A percentile compares a stretch with the other conserved stretches of the same genome.
Evolutionary conservation across 2,888 invertebrate genomes (phyloP).

Genomic region (Copidosoma aretas): DNA sequence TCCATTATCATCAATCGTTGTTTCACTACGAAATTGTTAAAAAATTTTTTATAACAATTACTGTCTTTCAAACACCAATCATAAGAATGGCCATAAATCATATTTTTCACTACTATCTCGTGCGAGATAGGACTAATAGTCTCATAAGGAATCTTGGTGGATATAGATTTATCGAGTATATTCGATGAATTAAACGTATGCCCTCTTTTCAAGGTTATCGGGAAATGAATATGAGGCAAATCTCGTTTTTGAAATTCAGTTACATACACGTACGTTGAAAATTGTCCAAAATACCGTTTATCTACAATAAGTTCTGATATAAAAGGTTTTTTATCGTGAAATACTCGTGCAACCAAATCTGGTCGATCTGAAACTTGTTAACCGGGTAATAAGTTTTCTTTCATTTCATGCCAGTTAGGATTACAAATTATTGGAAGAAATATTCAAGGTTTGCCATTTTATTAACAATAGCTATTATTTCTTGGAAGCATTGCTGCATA

Average conservation of each 20-base stretch:
- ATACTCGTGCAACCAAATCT: constrained; percentile 36
- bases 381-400: constrained; percentile 37
- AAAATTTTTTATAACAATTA: constrained; percentile 45
- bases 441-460: constrained; percentile 41
- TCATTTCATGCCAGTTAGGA: constrained; percentile 43
- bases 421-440: constrained; percentile 43
- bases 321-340: constrained; percentile 28
- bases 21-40: constrained; percentile 46
- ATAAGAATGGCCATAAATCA: constrained; percentile 58
- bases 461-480: constrained; percentile 42
- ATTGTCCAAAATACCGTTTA: constrained; percentile 37
- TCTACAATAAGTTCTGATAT: constrained; percentile 21
- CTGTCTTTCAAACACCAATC: constrained; percentile 42
- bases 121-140: constrained; percentile 46
- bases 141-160: constrained; percentile 40
- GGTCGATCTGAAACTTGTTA: constrained; percentile 42
- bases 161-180: constrained; percentile 23
- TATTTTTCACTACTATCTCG: constrained; percentile 50
- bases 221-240: constrained; percentile 43
- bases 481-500: constrained; percentile 43
- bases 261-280: constrained; percentile 32
- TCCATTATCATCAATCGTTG: constrained; percentile 44
- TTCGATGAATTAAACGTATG: constrained; percentile 39
- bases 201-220: constrained; percentile 39
- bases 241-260: constrained; percentile 38